These are phyloP conservation scores for Rana temporaria DNA, from an alignment of 2,113 vertebrate species.

Conservation along the genomic window DNA sequence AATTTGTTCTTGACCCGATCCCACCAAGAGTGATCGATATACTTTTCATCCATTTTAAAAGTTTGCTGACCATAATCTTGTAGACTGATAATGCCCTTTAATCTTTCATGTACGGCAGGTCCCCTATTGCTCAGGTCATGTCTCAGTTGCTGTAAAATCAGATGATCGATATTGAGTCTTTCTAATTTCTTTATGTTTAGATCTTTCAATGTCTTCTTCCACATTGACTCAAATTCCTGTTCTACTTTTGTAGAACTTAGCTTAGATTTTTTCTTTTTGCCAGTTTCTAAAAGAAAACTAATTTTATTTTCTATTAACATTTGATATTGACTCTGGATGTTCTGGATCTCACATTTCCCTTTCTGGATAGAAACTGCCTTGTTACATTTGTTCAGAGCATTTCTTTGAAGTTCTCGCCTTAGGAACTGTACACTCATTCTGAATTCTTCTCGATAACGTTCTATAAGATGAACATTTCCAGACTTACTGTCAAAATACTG, in stretches of 20 bases:
- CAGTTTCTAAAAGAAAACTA: conserved; percentile 63
- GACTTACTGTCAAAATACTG: conserved; percentile 11
- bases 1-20: conserved; percentile 59
- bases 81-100: conserved; percentile 57
- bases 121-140: conserved; percentile 65
- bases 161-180: conserved; percentile 63
- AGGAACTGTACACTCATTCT: conserved; percentile 61
- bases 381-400: conserved; percentile 57
- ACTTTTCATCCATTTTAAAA: conserved; percentile 50
- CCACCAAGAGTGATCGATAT: conserved; percentile 59
- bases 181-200: conserved; percentile 58
- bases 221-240: conserved; percentile 72
- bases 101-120: conserved; percentile 63
- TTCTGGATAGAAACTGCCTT: conserved; percentile 62
- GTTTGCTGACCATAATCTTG: conserved; percentile 33
- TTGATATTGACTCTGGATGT: background rate
- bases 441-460: conserved; percentile 66
- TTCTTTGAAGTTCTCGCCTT: conserved; percentile 56
- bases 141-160: conserved; percentile 64
- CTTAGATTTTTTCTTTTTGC: conserved; percentile 57
- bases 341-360: conserved; percentile 53
- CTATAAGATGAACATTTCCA: conserved; percentile 56
- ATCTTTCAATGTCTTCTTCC: conserved; percentile 62
- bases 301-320: conserved; percentile 63
- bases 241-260: conserved; percentile 64